phyloP scores from a whole-genome alignment of 2,113 vertebrate genomes.

The Oxygymnocypris stewartii region DNA sequence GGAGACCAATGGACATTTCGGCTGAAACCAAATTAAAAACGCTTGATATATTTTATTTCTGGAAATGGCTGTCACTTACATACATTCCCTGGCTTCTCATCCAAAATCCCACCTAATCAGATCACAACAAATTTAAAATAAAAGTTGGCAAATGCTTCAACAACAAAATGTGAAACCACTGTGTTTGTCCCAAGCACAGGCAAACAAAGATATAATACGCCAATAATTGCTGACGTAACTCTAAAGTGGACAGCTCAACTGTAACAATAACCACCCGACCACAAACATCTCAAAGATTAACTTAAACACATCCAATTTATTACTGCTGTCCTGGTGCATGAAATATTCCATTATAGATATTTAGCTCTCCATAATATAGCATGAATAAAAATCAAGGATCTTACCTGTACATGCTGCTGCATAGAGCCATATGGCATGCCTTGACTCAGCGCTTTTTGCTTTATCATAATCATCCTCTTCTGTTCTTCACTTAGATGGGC shows the following conservation, averaged over 20 bases:
- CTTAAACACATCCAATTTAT: not conserved
- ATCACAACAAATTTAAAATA: not conserved
- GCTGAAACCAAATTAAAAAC: not conserved
- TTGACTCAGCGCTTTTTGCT: conserved; percentile 93
- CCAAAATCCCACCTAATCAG: too few relatives aligned
- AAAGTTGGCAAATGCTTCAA: not conserved
- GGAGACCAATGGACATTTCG: not conserved
- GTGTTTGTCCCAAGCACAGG: not conserved
- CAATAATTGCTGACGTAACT: not conserved
- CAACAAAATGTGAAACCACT: not conserved
- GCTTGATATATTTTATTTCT: not conserved
- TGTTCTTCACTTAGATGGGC: conserved; percentile 92
- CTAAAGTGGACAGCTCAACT: not conserved
- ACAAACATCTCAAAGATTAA: not conserved
- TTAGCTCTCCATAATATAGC: not conserved
- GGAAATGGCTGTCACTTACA: not conserved
- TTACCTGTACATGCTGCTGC: conserved; percentile 89
- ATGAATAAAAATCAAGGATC: conserved; percentile 46
- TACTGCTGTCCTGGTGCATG: not conserved
- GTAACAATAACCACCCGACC: not conserved
- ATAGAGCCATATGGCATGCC: conserved; percentile 83
- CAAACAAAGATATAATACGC: not conserved
- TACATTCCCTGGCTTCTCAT: not conserved
- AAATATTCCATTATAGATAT: not conserved
- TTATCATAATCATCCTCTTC: conserved; percentile 92